phyloP scores from a whole-genome alignment of 2,888 invertebrate species.

The Brachylomia viminalis region DNA sequence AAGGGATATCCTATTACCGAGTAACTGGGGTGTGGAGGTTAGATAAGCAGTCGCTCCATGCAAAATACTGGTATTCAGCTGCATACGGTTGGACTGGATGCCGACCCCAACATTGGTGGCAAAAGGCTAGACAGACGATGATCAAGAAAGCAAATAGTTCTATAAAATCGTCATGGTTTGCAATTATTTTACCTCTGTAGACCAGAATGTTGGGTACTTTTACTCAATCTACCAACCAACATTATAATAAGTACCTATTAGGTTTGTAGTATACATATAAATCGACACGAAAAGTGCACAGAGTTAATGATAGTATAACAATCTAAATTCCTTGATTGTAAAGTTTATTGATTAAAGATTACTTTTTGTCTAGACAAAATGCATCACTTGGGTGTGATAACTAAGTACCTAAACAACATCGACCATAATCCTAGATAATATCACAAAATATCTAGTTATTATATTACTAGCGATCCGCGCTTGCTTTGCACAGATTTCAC shows the following conservation, averaged over 20 bases:
- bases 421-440: slow-evolving; percentile 29
- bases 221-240: not conserved
- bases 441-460: slow-evolving; percentile 33
- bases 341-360: slow-evolving; percentile 7
- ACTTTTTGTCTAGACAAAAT: slow-evolving; percentile 22
- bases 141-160: not conserved
- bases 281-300: not conserved
- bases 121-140: not conserved
- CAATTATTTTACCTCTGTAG: not conserved
- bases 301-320: not conserved
- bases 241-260: not conserved
- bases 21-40: no score
- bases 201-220: not conserved
- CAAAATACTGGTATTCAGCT: no score
- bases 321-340: slow-evolving; percentile 17
- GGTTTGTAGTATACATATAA: no score
- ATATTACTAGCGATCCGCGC: no score
- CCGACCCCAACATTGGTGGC: no score
- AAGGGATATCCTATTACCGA: no score
- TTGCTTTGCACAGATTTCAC: no score
- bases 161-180: not conserved
- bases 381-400: slow-evolving; percentile 8
- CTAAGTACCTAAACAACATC: slow-evolving; percentile 9
- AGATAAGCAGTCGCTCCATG: no score
- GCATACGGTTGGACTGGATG: no score